Evolutionary conservation across 2,888 invertebrate genomes (phyloP).

Genomic region (Altica lythri): DNA sequence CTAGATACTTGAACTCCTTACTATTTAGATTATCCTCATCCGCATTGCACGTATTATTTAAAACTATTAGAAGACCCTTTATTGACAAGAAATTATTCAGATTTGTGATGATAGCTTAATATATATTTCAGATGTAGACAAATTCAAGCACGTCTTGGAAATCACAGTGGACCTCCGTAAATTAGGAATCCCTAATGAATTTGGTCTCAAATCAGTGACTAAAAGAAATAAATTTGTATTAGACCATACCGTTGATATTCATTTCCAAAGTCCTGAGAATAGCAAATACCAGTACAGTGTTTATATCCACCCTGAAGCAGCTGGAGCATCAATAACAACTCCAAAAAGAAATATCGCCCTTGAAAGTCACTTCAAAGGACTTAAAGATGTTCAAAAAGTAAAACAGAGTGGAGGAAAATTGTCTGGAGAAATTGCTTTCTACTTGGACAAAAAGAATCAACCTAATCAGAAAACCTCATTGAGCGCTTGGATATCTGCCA

Average conservation of each 20-base stretch:
- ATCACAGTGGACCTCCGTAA: conserved; percentile 74
- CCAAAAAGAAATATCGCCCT: conserved; percentile 71
- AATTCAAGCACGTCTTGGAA: conserved; percentile 66
- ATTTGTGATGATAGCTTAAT: too few relatives aligned
- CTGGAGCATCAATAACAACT: conserved; percentile 68
- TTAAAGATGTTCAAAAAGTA: conserved; percentile 40
- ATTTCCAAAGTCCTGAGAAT: conserved; percentile 70
- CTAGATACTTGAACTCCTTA: too few relatives aligned
- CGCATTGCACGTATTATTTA: too few relatives aligned
- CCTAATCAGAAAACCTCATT: conserved; percentile 71
- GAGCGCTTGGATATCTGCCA: conserved; percentile 59
- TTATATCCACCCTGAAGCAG: conserved; percentile 67
- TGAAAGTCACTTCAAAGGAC: conserved; percentile 57
- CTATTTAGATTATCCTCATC: too few relatives aligned
- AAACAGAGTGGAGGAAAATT: conserved; percentile 61
- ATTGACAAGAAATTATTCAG: too few relatives aligned
- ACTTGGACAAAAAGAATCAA: conserved; percentile 72
- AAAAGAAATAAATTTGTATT: conserved; percentile 63
- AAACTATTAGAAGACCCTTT: too few relatives aligned
- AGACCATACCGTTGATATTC: conserved; percentile 73
- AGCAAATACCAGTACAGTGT: conserved; percentile 73
- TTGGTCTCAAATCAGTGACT: conserved; percentile 71
- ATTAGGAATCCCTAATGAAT: conserved; percentile 74
- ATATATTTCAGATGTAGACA: conserved; percentile 59
- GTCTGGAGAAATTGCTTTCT: conserved; percentile 67